Percentiles rank a stretch among this genome's conserved stretches.
These are phyloP conservation scores for Myzus persicae DNA, from an alignment of 1,140 invertebrate species.

Conservation along the genomic window DNA sequence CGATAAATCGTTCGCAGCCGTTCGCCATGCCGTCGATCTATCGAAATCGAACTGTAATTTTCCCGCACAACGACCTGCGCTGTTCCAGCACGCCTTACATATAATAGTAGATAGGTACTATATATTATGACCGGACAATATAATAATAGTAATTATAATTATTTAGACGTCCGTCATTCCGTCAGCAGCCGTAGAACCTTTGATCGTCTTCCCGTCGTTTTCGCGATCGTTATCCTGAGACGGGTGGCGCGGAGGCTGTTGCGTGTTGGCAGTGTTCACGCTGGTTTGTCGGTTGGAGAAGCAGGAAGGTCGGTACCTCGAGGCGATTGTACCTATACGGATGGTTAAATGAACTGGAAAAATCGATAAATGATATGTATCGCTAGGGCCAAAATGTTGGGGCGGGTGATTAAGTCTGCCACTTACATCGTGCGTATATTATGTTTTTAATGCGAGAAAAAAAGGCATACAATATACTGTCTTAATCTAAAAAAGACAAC, in stretches of 20 bases:
- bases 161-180: constrained; percentile 5
- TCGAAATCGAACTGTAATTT: constrained; percentile 14
- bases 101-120: not conserved
- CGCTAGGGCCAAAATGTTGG: no score
- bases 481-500: no score
- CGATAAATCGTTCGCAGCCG: not conserved
- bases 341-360: no score
- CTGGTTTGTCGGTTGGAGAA: not conserved
- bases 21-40: not conserved
- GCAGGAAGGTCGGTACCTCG: not conserved
- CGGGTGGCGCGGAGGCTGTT: not conserved
- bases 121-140: not conserved
- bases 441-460: no score
- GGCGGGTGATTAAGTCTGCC: no score
- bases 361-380: no score
- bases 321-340: not conserved
- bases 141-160: constrained; percentile 15
- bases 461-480: no score
- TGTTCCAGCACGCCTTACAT: not conserved
- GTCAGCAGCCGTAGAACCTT: not conserved
- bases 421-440: no score
- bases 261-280: not conserved
- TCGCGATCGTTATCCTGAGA: not conserved
- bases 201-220: not conserved
- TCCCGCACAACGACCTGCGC: not conserved